A percentile compares a stretch with the other conserved stretches of the same genome.
phyloP scores from a whole-genome alignment of 1,140 invertebrate species.

The Medauroidea extradentata region DNA sequence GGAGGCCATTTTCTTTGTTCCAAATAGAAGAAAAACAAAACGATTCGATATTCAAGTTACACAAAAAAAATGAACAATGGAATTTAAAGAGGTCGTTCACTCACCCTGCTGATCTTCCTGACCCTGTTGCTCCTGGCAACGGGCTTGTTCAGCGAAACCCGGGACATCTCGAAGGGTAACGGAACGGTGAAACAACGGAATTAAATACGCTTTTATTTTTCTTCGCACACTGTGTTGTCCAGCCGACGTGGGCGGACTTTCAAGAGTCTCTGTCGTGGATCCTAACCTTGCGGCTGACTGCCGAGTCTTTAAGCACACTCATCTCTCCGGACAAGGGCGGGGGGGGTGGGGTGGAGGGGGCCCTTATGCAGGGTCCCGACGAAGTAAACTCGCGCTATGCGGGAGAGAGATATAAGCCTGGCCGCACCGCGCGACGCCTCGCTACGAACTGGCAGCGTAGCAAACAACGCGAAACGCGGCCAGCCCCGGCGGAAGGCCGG shows the following conservation, averaged over 20 bases:
- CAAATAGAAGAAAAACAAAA: not conserved
- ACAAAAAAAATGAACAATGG: not conserved
- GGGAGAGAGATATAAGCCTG: too few species aligned
- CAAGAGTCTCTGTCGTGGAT: not conserved
- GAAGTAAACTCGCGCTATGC: too few species aligned
- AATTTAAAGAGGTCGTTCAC: conserved; percentile 21
- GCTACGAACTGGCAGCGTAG: too few species aligned
- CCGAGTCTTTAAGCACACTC: not conserved
- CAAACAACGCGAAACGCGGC: too few species aligned
- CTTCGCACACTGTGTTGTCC: too few species aligned
- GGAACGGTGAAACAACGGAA: too few species aligned
- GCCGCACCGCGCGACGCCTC: too few species aligned
- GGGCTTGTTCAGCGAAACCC: conserved; percentile 47
- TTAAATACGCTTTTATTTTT: too few species aligned
- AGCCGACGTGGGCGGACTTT: too few species aligned
- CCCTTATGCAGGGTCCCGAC: too few species aligned
- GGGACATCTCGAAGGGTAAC: conserved; percentile 36
- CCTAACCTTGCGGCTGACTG: not conserved
- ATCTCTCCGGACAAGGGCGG: not conserved
- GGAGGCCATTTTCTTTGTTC: not conserved
- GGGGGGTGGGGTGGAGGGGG: too few species aligned
- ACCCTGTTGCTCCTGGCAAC: conserved; percentile 37
- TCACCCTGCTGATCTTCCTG: conserved; percentile 48
- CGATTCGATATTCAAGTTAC: not conserved
- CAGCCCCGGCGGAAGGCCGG: too few species aligned